Evolutionary conservation across 2,113 vertebrate genomes (phyloP).

Genomic region (Ptychochromis oligacanthus): DNA sequence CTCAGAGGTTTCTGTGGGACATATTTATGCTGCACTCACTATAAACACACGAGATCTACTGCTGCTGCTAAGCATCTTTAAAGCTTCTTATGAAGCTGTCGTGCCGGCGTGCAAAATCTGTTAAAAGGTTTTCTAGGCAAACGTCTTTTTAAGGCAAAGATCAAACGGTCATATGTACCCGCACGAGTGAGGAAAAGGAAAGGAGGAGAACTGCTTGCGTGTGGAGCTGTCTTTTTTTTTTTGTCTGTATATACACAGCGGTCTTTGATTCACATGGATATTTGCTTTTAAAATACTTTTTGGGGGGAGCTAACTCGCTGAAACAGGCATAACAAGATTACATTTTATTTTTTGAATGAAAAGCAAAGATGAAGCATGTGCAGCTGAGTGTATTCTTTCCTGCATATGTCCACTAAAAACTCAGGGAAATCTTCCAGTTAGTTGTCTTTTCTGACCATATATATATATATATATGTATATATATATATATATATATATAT

Average conservation of each 20-base stretch:
- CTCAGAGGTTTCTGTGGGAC: conserved; percentile 2
- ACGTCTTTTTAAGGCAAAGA: neutral
- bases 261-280: neutral
- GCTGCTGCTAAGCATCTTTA: conserved; percentile 22
- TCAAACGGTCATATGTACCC: neutral
- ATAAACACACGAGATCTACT: neutral
- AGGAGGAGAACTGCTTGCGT: neutral
- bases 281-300: neutral
- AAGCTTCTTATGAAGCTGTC: conserved; percentile 6
- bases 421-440: neutral
- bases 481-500: too few relatives aligned
- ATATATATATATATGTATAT: too few relatives aligned
- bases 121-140: neutral
- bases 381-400: neutral
- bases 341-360: neutral
- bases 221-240: neutral
- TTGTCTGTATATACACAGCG: too few relatives aligned
- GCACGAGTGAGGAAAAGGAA: neutral
- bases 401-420: neutral
- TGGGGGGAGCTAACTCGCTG: too few relatives aligned
- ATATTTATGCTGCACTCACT: neutral
- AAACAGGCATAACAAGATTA: neutral
- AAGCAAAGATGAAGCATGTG: neutral
- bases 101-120: neutral
- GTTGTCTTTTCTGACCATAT: neutral